Evolutionary conservation across 92 coral and sea anemone genomes (phyloP), one percentile per base, ranked within the genome.

Genomic region (Parazoanthus darwini): DNA sequence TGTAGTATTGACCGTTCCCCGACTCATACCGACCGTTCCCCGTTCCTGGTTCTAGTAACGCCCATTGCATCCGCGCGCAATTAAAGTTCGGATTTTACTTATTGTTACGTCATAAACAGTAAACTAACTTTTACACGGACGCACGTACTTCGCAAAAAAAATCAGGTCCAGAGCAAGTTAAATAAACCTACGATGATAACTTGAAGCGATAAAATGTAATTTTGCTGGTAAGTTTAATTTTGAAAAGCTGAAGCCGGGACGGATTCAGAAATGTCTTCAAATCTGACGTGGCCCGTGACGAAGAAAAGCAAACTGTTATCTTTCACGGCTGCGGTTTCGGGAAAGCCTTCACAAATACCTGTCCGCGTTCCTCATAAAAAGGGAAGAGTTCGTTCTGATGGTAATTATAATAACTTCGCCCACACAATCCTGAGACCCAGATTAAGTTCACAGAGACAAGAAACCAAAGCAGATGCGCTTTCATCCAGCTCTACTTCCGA

Each of bases 31-130:
- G 33, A 29, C 33, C 33, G 33, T 29, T 29, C 33, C 33, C 33
- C 33, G 33, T 29, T 29, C 33, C 33, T 29, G 33, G 33, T 29
- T 29, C 33, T 29, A 29, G 33, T 29, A 29, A 29, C 33, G 33
- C 33, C 33, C 33, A 29, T 29, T 39, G 42, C 42, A 39, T 39
- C 42, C 3, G 42, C 42, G 42, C 42, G 42, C 42, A 39, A 39
- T 39, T 39, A 39, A 39, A 39, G 42, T 4, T 39, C 42, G 4
- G 42, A 39, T 39, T 39, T 39, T n/a, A 37, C 26, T 38, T 23
- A 37, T 75, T 75, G 29, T 75, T 38, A 75, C 79, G 51, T 75
- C 79, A 75, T n/a, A 39, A 75, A 46, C 51, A 22, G 5, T 75
- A 37, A 37, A 75, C 18, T 75, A 36, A 39, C 39, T 76, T 76